Evolutionary conservation across 2,797 vertebrate species (phyloP).

Genomic region (Catostomus latipinnis): DNA sequence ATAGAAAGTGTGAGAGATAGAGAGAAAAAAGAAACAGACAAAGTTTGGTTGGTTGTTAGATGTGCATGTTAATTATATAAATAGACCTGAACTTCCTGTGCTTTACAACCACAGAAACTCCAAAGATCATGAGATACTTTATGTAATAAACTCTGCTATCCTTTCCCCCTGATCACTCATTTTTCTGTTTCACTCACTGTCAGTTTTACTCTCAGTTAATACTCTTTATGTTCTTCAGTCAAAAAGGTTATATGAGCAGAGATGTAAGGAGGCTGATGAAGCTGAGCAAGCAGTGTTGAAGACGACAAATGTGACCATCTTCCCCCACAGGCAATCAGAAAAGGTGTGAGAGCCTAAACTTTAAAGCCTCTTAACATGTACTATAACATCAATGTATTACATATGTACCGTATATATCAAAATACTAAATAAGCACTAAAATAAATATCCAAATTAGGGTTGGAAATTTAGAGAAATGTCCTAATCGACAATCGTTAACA

Average conservation of each 20-base stretch:
- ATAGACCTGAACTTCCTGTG: slow-evolving; percentile 38
- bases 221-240: slow-evolving; percentile 73
- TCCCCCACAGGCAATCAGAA: slow-evolving; percentile 87
- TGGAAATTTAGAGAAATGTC: no score
- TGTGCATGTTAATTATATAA: slow-evolving; percentile 15
- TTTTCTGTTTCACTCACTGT: not conserved
- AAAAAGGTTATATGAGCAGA: slow-evolving; percentile 88
- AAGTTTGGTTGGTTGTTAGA: not conserved
- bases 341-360: slow-evolving; percentile 77
- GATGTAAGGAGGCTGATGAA: slow-evolving; percentile 88
- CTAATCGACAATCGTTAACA: no score
- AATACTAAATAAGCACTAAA: not conserved
- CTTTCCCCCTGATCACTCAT: not conserved
- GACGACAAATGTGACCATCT: slow-evolving; percentile 65
- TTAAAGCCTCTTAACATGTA: not conserved
- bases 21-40: not conserved
- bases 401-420: not conserved
- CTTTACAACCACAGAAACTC: slow-evolving; percentile 12
- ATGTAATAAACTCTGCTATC: not conserved
- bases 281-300: slow-evolving; percentile 83
- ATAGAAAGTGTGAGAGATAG: not conserved
- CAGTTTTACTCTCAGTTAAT: not conserved
- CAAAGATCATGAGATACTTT: not conserved
- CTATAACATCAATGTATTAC: no score
- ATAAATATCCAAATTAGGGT: not conserved